Base-by-base conservation (phyloP, 53 echinoderm and acorn worm genomes). In the Paracentrotus lividus region DNA sequence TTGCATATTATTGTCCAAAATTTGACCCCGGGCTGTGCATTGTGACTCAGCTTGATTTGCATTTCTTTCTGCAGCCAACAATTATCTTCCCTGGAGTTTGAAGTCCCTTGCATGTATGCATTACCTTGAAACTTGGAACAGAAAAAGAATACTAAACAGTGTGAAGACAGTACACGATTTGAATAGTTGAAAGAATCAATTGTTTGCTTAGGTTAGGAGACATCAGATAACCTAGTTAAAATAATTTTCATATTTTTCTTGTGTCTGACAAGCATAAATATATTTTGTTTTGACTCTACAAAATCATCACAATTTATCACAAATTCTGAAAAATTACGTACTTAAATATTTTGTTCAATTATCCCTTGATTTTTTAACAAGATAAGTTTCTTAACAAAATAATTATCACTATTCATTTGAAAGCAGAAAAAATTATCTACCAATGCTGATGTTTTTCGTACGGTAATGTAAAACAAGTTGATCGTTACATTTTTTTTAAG, bases 1-100 rank as follows among this genome's bases (percentile, higher is more conserved):
- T 55, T 86, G 86, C 86, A 86, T 56, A 86, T 86, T 36, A 55
- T 86, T 86, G 86, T 86, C 86, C 86, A 86, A 47, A 86, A 54
- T 52, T 86, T 86, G 86, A 86, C 86, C 86, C 56, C 86, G 21
- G 86, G 56, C 56, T n/a, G 33, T 52, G 86, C 86, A 86, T 86
- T 86, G 86, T 86, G 86, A 86, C 86, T 86, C 86, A 86, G 86
- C 86, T 86, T 86, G 86, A 86, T 53, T 86, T 86, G 38, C 86
- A n/a, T 10, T 81, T 81, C 81, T 81, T 34, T 81, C 47, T 34
- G 2, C 49, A 81, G 81, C 81, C 81, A 45, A 45, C 81, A n/a
- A 81, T 81, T 47, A 45, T 49, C n/a, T 40, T 72, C 20, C 40
- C 18, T 40, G 40, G 72, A n/a, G 72, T 72, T 72, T 36, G 72